phyloP scores from a whole-genome alignment of 1,140 invertebrate species.

The Campoletis sonorensis region DNA sequence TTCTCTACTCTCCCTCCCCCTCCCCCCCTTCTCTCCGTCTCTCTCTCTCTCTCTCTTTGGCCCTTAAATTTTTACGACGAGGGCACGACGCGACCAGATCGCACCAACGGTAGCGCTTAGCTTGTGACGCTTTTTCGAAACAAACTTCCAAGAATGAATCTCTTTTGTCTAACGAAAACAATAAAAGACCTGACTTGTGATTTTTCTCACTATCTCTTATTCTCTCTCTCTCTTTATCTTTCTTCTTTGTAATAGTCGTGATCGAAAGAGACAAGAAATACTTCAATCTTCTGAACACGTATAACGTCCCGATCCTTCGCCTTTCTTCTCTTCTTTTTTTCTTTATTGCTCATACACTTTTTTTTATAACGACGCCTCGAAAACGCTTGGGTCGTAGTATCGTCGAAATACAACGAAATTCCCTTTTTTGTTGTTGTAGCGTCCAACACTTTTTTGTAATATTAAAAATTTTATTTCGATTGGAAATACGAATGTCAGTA shows the following conservation, averaged over 20 bases:
- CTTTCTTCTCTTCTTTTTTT: too few species aligned
- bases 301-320: neutral
- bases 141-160: constrained; percentile 45
- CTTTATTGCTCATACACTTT: too few species aligned
- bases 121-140: constrained; percentile 36
- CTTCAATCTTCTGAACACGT: neutral
- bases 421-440: too few species aligned
- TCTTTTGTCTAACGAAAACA: neutral
- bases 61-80: constrained; percentile 45
- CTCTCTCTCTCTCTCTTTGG: neutral
- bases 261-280: neutral
- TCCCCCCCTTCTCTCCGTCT: constrained; percentile 4
- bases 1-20: constrained; percentile 9
- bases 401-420: too few species aligned
- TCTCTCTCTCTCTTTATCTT: neutral
- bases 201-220: neutral
- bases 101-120: neutral
- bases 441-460: too few species aligned
- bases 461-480: too few species aligned
- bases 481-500: too few species aligned
- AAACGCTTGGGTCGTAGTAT: too few species aligned
- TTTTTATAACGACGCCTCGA: too few species aligned
- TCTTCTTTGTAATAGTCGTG: neutral
- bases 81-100: constrained; percentile 12
- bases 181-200: neutral